These are phyloP conservation scores for Aphidoletes aphidimyza DNA, from an alignment of 2,888 invertebrate species.

Conservation along the genomic window DNA sequence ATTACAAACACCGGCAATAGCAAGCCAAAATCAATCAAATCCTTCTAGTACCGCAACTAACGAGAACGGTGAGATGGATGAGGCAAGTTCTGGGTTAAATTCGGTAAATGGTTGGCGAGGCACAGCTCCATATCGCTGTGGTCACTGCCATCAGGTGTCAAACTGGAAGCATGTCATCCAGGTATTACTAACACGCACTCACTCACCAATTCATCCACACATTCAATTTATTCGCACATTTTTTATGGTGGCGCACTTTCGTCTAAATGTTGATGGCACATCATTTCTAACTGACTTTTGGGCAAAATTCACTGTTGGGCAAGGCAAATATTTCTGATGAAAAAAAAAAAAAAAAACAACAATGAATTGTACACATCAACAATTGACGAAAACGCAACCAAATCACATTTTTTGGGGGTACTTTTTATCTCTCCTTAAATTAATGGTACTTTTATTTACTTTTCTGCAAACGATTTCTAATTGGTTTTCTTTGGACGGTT, in stretches of 20 bases:
- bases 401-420: no score
- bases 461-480: no score
- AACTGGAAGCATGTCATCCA: slow-evolving; percentile 89
- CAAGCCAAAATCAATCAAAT: slow-evolving; percentile 31
- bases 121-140: slow-evolving; percentile 76
- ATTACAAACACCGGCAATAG: slow-evolving; percentile 17
- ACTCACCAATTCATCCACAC: background rate
- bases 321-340: no score
- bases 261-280: slow-evolving; percentile 52
- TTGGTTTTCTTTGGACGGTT: no score
- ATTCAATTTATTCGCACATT: background rate
- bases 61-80: slow-evolving; percentile 68
- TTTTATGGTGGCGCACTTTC: background rate
- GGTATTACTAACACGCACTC: slow-evolving; percentile 71
- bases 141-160: slow-evolving; percentile 83
- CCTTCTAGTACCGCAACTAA: slow-evolving; percentile 60
- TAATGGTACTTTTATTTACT: no score
- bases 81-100: slow-evolving; percentile 69
- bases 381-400: no score
- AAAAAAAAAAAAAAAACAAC: no score
- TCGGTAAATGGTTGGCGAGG: slow-evolving; percentile 67
- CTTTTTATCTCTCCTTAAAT: no score
- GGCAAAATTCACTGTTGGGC: background rate
- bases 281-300: no score
- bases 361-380: no score